Base-by-base conservation (phyloP, 2,797 vertebrate genomes). In the Sylvia borin region DNA sequence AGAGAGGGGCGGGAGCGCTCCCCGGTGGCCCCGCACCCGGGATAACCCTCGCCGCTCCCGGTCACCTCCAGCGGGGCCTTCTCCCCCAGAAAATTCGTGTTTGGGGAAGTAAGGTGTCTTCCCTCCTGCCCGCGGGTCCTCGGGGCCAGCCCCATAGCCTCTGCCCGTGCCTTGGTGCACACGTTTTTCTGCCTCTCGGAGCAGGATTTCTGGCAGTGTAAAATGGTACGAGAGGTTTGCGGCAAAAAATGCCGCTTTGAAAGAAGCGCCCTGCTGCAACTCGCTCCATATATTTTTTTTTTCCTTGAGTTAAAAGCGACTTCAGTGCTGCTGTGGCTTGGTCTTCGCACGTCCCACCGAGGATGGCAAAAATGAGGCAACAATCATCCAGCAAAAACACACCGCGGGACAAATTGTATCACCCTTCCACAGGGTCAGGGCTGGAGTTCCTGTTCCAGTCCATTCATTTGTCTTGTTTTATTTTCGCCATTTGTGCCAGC, bases 391-490 rank as follows among this genome's bases (percentile, higher is more conserved):
- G 19, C 34, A 50, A 65, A 83, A 64, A 29, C 10, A 36, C 1
- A 53, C 22, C 10, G 4, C 4, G 3, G 53, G 29, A 34, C 21
- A 31, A 42, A n/a, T 36, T 72, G 34, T 76, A 26, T 75, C 40
- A 19, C 18, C 42, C n/a, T 16, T 21, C 51, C 17, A 10, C 57
- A 53, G 47, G 38, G 72, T n/a, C 62, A 42, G 88, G 54, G 48
- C 70, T 67, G 75, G 42, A 74, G 79, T 83, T 92, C 84, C 90
- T 90, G 79, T 76, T 85, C 85, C 91, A 92, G 60, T 26, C 78
- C 20, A n/a, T 57, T 88, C 91, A 27, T 72, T 68, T 75, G 32
- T 27, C n/a, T 73, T 54, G 42, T 25, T 80, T 81, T 83, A 53
- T 50, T 27, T 57, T 15, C 66, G 48, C 8, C 5, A 7, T 29